Evolutionary conservation across 1,140 invertebrate species (phyloP).

Genomic region (Pogonomyrmex californicus): DNA sequence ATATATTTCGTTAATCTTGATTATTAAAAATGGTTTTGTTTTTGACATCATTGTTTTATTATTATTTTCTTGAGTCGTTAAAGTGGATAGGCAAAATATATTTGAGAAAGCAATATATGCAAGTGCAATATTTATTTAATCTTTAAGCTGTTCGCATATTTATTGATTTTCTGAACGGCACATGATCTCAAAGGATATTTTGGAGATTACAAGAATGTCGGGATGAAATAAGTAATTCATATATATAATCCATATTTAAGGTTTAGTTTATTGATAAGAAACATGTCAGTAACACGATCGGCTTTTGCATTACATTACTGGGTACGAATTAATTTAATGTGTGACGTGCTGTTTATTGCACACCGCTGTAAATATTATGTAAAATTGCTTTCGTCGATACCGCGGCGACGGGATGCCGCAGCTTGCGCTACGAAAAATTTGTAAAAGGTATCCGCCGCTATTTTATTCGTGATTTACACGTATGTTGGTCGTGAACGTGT

Average conservation of each 20-base stretch:
- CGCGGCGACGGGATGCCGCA: neutral
- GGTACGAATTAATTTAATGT: constrained; percentile 57
- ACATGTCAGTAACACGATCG: constrained; percentile 57
- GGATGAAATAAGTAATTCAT: neutral
- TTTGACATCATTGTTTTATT: neutral
- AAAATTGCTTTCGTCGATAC: constrained; percentile 60
- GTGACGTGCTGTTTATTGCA: constrained; percentile 46
- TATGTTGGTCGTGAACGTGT: constrained; percentile 49
- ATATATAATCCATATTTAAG: constrained; percentile 42
- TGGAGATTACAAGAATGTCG: neutral
- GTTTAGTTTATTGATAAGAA: constrained; percentile 64
- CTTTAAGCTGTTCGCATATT: neutral
- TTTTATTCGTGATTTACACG: constrained; percentile 50
- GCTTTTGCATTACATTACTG: constrained; percentile 59
- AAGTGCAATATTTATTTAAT: constrained; percentile 1
- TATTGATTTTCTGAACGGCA: constrained; percentile 6
- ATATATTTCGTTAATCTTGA: constrained; percentile 15
- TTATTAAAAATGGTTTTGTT: constrained; percentile 16
- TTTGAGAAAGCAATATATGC: neutral
- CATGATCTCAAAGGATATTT: neutral
- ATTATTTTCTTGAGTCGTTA: neutral
- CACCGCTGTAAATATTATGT: constrained; percentile 59
- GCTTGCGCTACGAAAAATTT: constrained; percentile 57
- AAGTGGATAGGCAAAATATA: neutral
- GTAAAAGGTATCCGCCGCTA: constrained; percentile 54